Percentiles rank a stretch among this genome's conserved stretches.
Evolutionary conservation across 2,888 invertebrate genomes (phyloP).

Genomic region (Acronicta aceris): DNA sequence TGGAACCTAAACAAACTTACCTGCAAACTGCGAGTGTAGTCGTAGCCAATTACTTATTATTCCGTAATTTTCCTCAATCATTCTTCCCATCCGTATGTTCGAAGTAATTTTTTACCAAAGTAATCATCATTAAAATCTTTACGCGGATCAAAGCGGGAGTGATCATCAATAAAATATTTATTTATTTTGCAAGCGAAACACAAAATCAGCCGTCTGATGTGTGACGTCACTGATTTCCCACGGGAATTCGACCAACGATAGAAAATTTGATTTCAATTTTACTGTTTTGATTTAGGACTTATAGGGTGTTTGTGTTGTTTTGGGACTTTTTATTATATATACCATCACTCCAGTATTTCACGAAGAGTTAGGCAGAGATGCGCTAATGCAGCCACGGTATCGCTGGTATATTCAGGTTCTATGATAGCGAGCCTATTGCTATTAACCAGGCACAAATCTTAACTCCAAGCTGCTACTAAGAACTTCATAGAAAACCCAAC

Average conservation of each 20-base stretch:
- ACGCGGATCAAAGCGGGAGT: constrained; percentile 65
- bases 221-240: constrained; percentile 77
- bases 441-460: too few relatives aligned
- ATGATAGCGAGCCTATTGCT: too few relatives aligned
- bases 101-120: constrained; percentile 26
- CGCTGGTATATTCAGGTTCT: too few relatives aligned
- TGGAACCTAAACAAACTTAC: too few relatives aligned
- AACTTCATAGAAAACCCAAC: too few relatives aligned
- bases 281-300: constrained; percentile 65
- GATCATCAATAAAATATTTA: constrained; percentile 77
- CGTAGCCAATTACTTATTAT: too few relatives aligned
- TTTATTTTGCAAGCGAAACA: constrained; percentile 71
- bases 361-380: too few relatives aligned
- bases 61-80: background rate
- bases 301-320: constrained; percentile 26
- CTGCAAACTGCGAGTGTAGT: too few relatives aligned
- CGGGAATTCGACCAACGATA: constrained; percentile 61
- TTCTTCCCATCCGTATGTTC: constrained; percentile 7
- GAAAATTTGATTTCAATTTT: constrained; percentile 78
- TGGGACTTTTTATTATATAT: background rate
- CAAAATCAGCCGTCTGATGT: constrained; percentile 71
- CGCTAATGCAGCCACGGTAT: too few relatives aligned
- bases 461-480: too few relatives aligned
- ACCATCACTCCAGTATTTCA: too few relatives aligned
- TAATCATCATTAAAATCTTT: constrained; percentile 71